Base-by-base conservation (phyloP, 2,888 invertebrate species). In the Trachelus troglodyta region DNA sequence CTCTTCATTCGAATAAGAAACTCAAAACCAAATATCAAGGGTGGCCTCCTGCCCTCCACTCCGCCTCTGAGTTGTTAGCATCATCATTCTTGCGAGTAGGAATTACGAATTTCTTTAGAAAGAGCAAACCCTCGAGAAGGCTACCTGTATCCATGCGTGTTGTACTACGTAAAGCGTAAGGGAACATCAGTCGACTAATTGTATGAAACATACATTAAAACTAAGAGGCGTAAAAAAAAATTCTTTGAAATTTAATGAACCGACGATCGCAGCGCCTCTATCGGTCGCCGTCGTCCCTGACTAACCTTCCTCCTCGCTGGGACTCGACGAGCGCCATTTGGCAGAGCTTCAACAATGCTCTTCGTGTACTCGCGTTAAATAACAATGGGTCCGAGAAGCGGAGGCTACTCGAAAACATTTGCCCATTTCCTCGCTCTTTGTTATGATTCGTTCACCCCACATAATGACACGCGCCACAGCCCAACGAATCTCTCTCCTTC, bases 381-480 rank as follows among this genome's bases (percentile, higher is more conserved):
- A 85, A 85, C 85, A 86, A 85, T 86, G 82, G 86, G 74, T 76
- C 74, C 23, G 75, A 31, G 69, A 37, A 23, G 35, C 40, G 73
- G 35, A 34, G 74, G 75, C 77, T 69, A 78, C 81, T 79, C 74
- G 76, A 82, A 82, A 82, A 78, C 81, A 81, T 81, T 79, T 74
- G 77, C 73, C 75, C 85, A 79, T 80, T 75, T 80, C 74, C 75
- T 80, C 77, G 78, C 76, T 85, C 84, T 84, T 86, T 87, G 86
- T 85, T 84, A 83, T 84, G 83, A 84, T 83, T 86, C 82, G 81
- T 71, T 76, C 84, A 80, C 81, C 83, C 71, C 71, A 83, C 83
- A 85, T 85, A 85, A 85, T 85, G 85, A 85, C 85, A 83, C 82
- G 79, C 81, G 83, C 82, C 85, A 83, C 81, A 80, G 83, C 71